A percentile compares a stretch with the other conserved stretches of the same genome.
Conservation (phyloP, 2,113 vertebrate genomes). For the Trichechus manatus region DNA sequence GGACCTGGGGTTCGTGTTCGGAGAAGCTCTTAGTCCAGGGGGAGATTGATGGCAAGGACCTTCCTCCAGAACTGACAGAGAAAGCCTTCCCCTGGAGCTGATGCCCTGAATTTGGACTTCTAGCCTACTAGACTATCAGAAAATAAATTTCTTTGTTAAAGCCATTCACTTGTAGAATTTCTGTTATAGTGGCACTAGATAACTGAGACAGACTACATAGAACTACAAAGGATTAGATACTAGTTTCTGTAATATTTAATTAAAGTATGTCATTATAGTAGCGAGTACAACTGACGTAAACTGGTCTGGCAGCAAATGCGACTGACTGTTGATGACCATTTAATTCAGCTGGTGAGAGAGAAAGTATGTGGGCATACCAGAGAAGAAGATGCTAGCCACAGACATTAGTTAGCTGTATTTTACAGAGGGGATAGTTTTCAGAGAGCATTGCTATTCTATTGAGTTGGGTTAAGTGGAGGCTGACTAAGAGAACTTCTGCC, state of each 20-base stretch:
- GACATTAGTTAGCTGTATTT: neutral
- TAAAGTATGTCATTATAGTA: neutral
- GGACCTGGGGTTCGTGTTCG: no score
- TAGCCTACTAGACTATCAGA: no score
- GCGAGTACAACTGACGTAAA: neutral
- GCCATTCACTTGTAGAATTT: no score
- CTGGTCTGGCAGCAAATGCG: neutral
- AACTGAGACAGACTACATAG: neutral
- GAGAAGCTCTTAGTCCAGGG: no score
- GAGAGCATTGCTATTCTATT: neutral
- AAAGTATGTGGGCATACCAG: neutral
- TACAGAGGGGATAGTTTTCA: slow-evolving; percentile 1
- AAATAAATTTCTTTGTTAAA: no score
- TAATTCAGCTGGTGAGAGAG: neutral
- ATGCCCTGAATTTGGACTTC: no score
- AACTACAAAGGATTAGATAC: neutral
- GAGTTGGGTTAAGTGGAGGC: neutral
- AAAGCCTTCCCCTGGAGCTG: no score
- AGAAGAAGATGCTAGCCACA: neutral
- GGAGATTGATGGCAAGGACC: no score
- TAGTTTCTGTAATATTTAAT: slow-evolving; percentile 3
- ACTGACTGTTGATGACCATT: neutral
- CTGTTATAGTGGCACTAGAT: no score
- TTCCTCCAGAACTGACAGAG: no score
- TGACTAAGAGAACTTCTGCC: neutral